phyloP scores from a whole-genome alignment of 2,888 invertebrate species.

The Lomographa bimaculata region DNA sequence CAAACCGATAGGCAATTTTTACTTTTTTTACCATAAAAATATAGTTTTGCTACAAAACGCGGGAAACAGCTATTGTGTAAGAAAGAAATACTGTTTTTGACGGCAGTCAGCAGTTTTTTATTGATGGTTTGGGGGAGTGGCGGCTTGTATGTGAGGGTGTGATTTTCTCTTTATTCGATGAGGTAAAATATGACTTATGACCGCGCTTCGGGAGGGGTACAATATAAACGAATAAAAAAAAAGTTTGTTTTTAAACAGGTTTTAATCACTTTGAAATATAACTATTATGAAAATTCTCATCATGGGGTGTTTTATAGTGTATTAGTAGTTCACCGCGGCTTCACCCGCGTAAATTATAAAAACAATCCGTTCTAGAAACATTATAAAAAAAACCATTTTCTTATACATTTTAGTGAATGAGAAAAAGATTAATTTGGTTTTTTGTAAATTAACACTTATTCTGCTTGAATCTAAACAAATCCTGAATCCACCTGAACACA shows the following conservation, averaged over 20 bases:
- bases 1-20: conserved; percentile 12
- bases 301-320: too few relatives aligned
- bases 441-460: too few relatives aligned
- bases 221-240: neutral
- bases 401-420: too few relatives aligned
- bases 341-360: too few relatives aligned
- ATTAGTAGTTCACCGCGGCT: too few relatives aligned
- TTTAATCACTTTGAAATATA: too few relatives aligned
- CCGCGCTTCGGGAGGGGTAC: conserved; percentile 26
- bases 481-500: too few relatives aligned
- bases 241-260: neutral
- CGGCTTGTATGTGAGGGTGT: conserved; percentile 45
- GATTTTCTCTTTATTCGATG: conserved; percentile 40
- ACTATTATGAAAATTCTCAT: too few relatives aligned
- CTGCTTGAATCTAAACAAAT: too few relatives aligned
- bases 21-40: conserved; percentile 15
- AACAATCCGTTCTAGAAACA: too few relatives aligned
- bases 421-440: too few relatives aligned
- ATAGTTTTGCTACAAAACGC: conserved; percentile 13
- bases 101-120: conserved; percentile 54
- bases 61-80: conserved; percentile 31
- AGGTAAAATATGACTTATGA: conserved; percentile 42
- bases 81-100: conserved; percentile 19
- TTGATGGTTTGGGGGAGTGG: conserved; percentile 58
- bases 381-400: too few relatives aligned